Evolutionary conservation across 1,140 invertebrate genomes (phyloP), one percentile per base, ranked within the genome.

Genomic region (Apis dorsata): DNA sequence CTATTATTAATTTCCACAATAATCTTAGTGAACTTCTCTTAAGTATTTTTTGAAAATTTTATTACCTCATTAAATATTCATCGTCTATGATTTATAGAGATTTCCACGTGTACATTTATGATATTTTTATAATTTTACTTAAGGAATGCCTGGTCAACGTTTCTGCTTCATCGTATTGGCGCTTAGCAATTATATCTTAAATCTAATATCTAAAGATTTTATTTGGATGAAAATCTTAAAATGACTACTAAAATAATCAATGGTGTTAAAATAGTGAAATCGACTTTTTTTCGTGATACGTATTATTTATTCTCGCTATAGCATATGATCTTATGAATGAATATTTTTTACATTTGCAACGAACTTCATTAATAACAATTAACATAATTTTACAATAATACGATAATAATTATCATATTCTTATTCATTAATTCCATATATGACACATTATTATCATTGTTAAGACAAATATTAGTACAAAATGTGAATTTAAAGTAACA

Each of bases 291-390:
- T 72, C 24, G 12, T 17, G 15, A 28, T 72, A 55, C 51, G 28
- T 44, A 72, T 24, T 24, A 28, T 72, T 72, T 72, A 72, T 53
- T 72, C 24, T 55, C 15, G 49, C 70, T 72, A 72, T 51, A 72
- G 55, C 70, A 28, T 24, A 53, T 72, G 49, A n/a, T 72, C 24
- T 24, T 72, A 72, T 10, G 51, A 72, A 72, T 28, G 49, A 15
- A 28, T 51, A 72, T 21, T 55, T 13, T 55, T 72, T 70, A 70
- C 70, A 72, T 28, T 24, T 72, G 51, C 51, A 55, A 72, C 15
- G 11, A 71, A 24, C 1, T 53, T 70, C 68, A 24, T 51, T 24
- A 19, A 49, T 70, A 70, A 70, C 12, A 59, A 34, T 66, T 66
- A 66, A 66, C 65, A 24, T 68, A 49, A n/a, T 69, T 51, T 69